These are phyloP conservation scores for Varanus komodoensis DNA, from an alignment of 2,113 vertebrate genomes.

Conservation along the genomic window DNA sequence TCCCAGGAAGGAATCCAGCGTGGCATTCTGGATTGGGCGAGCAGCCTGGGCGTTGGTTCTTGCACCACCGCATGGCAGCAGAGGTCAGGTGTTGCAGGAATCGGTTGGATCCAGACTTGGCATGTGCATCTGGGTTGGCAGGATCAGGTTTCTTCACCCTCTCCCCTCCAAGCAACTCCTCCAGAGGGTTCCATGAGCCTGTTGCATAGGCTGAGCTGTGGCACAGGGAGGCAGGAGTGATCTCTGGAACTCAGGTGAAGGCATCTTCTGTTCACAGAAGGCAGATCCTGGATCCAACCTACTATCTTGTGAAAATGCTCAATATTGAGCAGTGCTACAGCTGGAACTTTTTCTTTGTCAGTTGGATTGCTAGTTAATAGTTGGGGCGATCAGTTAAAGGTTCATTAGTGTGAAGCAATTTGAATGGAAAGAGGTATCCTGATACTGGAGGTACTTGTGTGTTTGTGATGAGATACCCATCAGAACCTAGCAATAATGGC, in stretches of 20 bases:
- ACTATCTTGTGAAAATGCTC: background rate
- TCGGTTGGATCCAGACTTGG: too few species aligned
- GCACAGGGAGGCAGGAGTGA: too few species aligned
- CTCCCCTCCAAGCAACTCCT: too few species aligned
- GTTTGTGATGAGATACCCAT: background rate
- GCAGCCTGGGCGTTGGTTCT: constrained; percentile 72
- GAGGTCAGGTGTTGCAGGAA: constrained; percentile 23
- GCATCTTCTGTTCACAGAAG: too few species aligned
- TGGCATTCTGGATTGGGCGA: constrained; percentile 47
- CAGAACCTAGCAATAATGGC: too few species aligned
- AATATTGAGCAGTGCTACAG: background rate
- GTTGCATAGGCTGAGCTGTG: too few species aligned
- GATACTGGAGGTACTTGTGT: background rate
- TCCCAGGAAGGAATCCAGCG: too few species aligned
- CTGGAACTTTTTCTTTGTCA: background rate
- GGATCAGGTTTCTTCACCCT: too few species aligned
- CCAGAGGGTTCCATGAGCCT: too few species aligned
- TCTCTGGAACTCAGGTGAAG: too few species aligned
- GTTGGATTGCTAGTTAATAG: background rate
- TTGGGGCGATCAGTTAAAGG: background rate
- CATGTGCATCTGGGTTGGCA: too few species aligned
- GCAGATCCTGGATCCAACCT: too few species aligned
- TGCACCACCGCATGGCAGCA: constrained; percentile 71
- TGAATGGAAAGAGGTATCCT: background rate
- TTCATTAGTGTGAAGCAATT: background rate